phyloP scores from a whole-genome alignment of 2,888 invertebrate species.

The Rambutsinella grinnellia region DNA sequence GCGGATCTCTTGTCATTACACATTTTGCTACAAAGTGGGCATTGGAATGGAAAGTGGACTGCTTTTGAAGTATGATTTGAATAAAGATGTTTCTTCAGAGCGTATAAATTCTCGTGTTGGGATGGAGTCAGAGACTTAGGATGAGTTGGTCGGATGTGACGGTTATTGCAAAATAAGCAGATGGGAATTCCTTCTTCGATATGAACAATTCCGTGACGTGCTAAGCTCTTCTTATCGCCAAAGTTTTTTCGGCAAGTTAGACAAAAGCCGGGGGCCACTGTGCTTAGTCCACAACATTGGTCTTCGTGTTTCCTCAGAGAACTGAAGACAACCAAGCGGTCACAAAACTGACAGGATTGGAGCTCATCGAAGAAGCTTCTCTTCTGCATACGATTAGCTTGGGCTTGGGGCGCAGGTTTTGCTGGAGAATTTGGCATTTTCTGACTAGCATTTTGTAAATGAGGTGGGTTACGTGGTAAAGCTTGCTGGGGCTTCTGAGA shows the following conservation, averaged over 20 bases:
- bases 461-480: conserved; percentile 2
- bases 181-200: conserved; percentile 25
- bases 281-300: conserved; percentile 33
- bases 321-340: conserved; percentile 21
- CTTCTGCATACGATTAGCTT: not conserved
- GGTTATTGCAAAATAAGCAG: conserved; percentile 45
- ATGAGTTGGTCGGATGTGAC: conserved; percentile 33
- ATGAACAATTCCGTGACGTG: conserved; percentile 30
- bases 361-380: conserved; percentile 29
- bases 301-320: conserved; percentile 35
- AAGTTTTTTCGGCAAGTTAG: conserved; percentile 31
- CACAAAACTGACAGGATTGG: conserved; percentile 37
- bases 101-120: conserved; percentile 26
- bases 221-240: conserved; percentile 3
- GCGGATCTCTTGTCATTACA: conserved; percentile 18
- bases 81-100: conserved; percentile 34
- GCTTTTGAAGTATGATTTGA: conserved; percentile 31
- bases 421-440: not conserved
- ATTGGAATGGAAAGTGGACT: conserved; percentile 30
- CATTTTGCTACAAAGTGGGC: conserved; percentile 17
- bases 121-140: conserved; percentile 16
- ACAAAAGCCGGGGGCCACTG: conserved; percentile 32
- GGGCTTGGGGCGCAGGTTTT: not conserved
- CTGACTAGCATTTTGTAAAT: conserved; percentile 18
- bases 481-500: conserved; percentile 1